Conservation (phyloP, 2,888 invertebrate species). For the Timema podura region DNA sequence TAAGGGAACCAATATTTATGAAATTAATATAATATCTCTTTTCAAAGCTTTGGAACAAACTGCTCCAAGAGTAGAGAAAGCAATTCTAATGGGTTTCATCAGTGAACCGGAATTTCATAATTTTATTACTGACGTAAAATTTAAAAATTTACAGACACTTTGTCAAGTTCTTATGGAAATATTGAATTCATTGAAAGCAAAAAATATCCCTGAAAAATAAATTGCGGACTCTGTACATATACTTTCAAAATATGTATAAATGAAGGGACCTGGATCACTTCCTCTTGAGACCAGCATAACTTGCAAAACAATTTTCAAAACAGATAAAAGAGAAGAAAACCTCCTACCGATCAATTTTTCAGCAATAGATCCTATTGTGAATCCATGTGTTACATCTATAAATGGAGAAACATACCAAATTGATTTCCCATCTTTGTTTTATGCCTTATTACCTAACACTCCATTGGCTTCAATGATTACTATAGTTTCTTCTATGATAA, state of each 20-base stretch:
- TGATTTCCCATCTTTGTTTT: neutral
- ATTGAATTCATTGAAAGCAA: neutral
- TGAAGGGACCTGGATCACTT: neutral
- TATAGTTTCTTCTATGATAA: neutral
- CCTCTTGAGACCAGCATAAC: too few relatives aligned
- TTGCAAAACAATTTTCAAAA: too few relatives aligned
- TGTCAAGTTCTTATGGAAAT: constrained; percentile 7
- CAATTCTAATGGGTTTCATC: neutral
- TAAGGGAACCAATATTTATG: neutral
- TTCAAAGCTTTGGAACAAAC: constrained; percentile 1
- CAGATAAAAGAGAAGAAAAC: too few relatives aligned
- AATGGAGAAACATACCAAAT: too few relatives aligned
- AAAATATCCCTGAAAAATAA: neutral
- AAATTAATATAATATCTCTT: constrained; percentile 1
- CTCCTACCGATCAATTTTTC: too few relatives aligned
- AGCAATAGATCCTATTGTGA: too few relatives aligned
- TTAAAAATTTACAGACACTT: neutral
- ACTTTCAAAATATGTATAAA: neutral
- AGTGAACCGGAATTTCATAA: constrained; percentile 6
- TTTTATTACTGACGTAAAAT: neutral
- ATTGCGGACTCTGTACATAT: neutral
- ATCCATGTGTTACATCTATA: too few relatives aligned
- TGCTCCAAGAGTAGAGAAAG: neutral
- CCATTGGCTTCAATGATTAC: neutral
- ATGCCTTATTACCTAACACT: constrained; percentile 12